Conservation (phyloP, 92 coral and sea anemone species). For the Actinernus sp. region DNA sequence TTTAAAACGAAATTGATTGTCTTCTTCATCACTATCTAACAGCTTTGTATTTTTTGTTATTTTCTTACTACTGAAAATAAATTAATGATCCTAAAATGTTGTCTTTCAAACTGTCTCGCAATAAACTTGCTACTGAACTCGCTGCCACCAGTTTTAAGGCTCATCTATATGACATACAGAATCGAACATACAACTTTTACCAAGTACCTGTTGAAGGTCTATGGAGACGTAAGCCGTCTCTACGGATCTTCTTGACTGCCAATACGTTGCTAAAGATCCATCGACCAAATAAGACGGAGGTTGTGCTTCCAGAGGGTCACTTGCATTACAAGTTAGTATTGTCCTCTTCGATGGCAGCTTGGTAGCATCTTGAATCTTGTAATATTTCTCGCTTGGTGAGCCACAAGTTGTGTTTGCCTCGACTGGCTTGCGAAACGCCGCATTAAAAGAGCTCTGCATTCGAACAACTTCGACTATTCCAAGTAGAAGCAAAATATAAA, state of each 20-base stretch:
- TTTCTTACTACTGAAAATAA: too few species aligned
- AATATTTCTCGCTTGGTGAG: conserved; percentile 72
- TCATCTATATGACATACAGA: not conserved
- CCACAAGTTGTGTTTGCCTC: conserved; percentile 89
- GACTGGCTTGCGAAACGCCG: conserved; percentile 41
- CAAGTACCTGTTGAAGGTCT: conserved; percentile 67
- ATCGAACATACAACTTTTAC: not conserved
- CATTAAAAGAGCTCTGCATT: conserved; percentile 54
- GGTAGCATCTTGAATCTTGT: conserved; percentile 60
- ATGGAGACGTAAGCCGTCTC: conserved; percentile 73
- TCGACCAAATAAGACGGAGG: conserved; percentile 79
- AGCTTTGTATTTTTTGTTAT: too few species aligned
- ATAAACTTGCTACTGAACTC: too few species aligned
- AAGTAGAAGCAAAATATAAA: not conserved
- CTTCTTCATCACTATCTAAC: too few species aligned
- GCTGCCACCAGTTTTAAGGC: too few species aligned
- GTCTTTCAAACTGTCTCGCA: too few species aligned
- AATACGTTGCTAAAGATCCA: conserved; percentile 69
- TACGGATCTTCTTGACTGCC: conserved; percentile 82
- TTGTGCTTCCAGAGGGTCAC: conserved; percentile 63
- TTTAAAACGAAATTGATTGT: too few species aligned
- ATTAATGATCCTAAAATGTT: too few species aligned
- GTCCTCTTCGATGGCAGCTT: conserved; percentile 13
- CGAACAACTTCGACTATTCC: not conserved
- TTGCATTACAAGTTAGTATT: conserved; percentile 71